These are phyloP conservation scores for Anguilla rostrata DNA, from an alignment of 2,113 vertebrate genomes.

Conservation along the genomic window DNA sequence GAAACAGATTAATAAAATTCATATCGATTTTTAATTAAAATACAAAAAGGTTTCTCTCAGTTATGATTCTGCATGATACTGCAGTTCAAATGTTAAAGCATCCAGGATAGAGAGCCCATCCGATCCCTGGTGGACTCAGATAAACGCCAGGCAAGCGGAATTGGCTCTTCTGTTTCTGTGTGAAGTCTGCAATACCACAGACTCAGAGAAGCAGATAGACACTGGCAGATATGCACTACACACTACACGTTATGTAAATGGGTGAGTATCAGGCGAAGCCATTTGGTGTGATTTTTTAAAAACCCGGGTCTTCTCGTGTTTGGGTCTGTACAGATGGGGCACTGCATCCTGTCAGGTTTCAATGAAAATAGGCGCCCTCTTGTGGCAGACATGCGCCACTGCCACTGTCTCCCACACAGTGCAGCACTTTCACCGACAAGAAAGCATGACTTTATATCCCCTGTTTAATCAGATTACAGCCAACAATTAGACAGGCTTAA, in stretches of 20 bases:
- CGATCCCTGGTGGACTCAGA: no score
- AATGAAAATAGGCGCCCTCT: constrained; percentile 43
- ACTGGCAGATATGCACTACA: no score
- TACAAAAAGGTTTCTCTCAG: no score
- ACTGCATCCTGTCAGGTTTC: neutral
- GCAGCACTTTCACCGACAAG: neutral
- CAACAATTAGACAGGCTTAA: constrained; percentile 54
- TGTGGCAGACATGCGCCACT: constrained; percentile 56
- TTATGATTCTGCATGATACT: no score
- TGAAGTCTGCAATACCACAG: neutral
- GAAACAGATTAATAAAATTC: no score
- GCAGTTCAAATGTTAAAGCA: no score
- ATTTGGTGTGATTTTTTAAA: neutral
- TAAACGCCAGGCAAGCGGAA: no score
- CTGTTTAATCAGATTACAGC: constrained; percentile 52
- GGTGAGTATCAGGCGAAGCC: neutral
- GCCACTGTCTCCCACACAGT: neutral
- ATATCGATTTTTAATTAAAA: no score
- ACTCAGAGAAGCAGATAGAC: neutral
- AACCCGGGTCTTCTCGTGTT: neutral
- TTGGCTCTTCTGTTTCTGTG: no score
- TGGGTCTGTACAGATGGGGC: neutral
- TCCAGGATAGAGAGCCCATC: no score
- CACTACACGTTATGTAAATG: neutral
- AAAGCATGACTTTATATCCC: constrained; percentile 3